phyloP scores from a whole-genome alignment of 2,113 vertebrate species.

The Tamias sibiricus region DNA sequence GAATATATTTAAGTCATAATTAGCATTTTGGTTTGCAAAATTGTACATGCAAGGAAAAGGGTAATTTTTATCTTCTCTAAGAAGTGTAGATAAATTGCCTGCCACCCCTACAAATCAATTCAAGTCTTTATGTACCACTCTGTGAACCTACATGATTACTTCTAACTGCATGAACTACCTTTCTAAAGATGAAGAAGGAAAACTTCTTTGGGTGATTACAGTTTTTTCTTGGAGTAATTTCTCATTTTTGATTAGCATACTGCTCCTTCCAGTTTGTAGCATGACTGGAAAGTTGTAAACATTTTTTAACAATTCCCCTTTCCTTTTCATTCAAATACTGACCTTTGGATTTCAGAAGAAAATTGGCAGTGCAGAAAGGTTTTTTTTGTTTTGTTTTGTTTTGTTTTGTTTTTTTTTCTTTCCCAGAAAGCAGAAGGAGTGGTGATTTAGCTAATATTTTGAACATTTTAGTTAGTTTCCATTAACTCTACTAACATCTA shows the following conservation, averaged over 20 bases:
- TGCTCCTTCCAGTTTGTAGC: neutral
- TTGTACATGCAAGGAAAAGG: neutral
- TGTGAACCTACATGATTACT: constrained; percentile 22
- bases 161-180: neutral
- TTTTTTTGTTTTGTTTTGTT: too few relatives aligned
- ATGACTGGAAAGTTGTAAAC: constrained; percentile 3
- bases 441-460: neutral
- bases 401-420: too few relatives aligned
- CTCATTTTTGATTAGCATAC: constrained; percentile 16
- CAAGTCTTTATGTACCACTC: neutral
- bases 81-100: neutral
- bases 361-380: neutral
- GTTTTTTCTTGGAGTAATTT: constrained; percentile 16
- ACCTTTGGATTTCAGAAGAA: constrained; percentile 49
- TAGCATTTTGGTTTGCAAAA: constrained; percentile 12
- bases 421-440: neutral
- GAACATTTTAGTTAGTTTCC: neutral
- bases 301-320: constrained; percentile 42
- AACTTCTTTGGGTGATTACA: neutral
- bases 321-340: constrained; percentile 35
- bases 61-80: neutral
- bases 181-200: constrained; percentile 36
- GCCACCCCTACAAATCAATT: neutral
- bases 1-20: constrained; percentile 4
- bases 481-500: neutral